phyloP scores from a whole-genome alignment of 2,888 invertebrate species.

The Drosophila cognata region DNA sequence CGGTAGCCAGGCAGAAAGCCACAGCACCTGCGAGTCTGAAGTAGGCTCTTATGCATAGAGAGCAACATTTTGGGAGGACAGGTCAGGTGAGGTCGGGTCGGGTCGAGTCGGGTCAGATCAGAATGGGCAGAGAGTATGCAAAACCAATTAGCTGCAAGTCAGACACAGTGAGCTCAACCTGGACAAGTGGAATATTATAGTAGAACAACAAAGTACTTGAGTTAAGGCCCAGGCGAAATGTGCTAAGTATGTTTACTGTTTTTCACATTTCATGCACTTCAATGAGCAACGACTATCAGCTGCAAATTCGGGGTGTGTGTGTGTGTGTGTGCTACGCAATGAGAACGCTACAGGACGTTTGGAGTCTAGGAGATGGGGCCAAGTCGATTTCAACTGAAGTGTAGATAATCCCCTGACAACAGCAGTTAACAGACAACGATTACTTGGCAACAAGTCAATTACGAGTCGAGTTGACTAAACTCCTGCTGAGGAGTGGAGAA shows the following conservation, averaged over 20 bases:
- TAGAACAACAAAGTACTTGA: slow-evolving; percentile 61
- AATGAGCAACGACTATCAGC: slow-evolving; percentile 55
- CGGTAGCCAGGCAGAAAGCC: slow-evolving; percentile 53
- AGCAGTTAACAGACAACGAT: slow-evolving; percentile 81
- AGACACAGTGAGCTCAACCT: slow-evolving; percentile 3
- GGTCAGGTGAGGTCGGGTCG: slow-evolving; percentile 13
- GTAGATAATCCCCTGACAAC: slow-evolving; percentile 82
- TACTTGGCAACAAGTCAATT: slow-evolving; percentile 82
- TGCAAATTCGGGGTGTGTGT: neutral
- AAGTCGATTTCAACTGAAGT: slow-evolving; percentile 76
- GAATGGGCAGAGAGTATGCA: slow-evolving; percentile 51
- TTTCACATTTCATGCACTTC: slow-evolving; percentile 74
- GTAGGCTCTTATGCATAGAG: slow-evolving; percentile 10
- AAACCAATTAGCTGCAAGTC: slow-evolving; percentile 64
- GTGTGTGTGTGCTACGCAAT: slow-evolving; percentile 30
- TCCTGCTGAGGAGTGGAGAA: neutral
- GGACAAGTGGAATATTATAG: slow-evolving; percentile 18
- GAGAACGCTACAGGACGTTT: slow-evolving; percentile 8
- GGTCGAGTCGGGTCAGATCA: neutral
- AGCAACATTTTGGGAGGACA: slow-evolving; percentile 16
- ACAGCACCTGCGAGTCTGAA: slow-evolving; percentile 11
- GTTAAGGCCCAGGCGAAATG: slow-evolving; percentile 28
- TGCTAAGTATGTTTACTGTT: slow-evolving; percentile 75
- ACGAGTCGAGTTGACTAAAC: slow-evolving; percentile 48
- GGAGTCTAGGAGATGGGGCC: slow-evolving; percentile 16